Base-by-base conservation (phyloP, 2,888 invertebrate genomes). In the Notodonta dromedarius region DNA sequence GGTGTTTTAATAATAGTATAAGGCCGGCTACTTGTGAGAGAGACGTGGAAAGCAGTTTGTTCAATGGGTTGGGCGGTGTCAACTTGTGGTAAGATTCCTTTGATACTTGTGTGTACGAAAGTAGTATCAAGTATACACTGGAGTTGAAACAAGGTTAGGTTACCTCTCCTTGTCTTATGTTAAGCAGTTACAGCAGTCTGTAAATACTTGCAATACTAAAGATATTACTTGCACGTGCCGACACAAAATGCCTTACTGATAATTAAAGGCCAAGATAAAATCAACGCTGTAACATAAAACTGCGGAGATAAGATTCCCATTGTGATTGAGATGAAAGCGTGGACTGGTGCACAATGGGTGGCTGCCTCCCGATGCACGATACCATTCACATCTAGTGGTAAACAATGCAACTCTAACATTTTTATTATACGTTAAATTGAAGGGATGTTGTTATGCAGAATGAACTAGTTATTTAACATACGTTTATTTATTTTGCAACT, bases 351-450 rank as follows among this genome's bases (percentile, higher is more conserved):
- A 88, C 86, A 88, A 88, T 87, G 69, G 82, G 60, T 57, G 71
- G 71, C 71, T 77, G 80, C 82, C 80, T 78, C 77, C 75, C 82
- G 78, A 84, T 89, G 86, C 86, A 90, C 89, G 90, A 90, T 88
- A 82, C 83, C 62, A 72, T 81, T 82, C 87, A 84, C 86, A 86
- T 86, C 85, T 85, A 84, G 85, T 83, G 84, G 82, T 86, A 90
- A 89, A 90, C 90, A 91, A 87, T 84, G 78, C 32, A 84, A 80
- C 76, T 77, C 82, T 85, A 84, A 85, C 86, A 89, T 86, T 90
- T 89, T 89, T 87, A 90, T 89, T 90, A 87, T 90, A 77, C 82
- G 82, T 82, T 85, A 86, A 91, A 92, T 88, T 88, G 86, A 87
- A 89, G 39, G 84, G 79, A 76, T 83, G 85, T 80, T 77, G 74